Percentiles rank a stretch among this genome's conserved stretches.
Evolutionary conservation across 1,140 invertebrate species (phyloP).

Genomic region (Anastrepha obliqua): DNA sequence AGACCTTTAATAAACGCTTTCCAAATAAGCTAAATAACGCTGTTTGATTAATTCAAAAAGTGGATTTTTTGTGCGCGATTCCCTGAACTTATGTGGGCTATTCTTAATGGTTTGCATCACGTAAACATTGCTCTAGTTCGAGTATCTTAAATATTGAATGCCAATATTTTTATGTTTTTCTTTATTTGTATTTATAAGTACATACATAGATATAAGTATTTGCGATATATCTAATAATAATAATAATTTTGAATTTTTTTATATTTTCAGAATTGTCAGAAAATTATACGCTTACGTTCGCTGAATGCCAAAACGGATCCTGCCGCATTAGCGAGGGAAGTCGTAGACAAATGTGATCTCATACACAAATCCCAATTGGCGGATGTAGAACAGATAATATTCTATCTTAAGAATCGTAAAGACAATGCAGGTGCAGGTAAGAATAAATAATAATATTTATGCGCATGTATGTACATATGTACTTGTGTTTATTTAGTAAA

Average conservation of each 20-base stretch:
- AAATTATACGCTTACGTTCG: constrained; percentile 90
- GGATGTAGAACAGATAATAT: constrained; percentile 94
- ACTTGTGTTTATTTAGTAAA: no score
- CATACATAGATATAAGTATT: neutral
- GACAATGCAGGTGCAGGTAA: constrained; percentile 73
- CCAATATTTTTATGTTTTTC: neutral
- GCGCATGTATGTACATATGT: neutral
- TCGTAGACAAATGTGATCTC: constrained; percentile 91
- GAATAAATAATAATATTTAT: neutral
- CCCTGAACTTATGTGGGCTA: no score
- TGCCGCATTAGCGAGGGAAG: constrained; percentile 86
- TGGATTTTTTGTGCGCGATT: no score
- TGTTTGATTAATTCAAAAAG: no score
- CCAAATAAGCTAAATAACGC: no score
- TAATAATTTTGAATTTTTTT: neutral
- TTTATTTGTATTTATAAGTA: neutral
- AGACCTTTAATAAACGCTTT: no score
- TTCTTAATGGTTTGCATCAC: no score
- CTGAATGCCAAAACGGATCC: constrained; percentile 89
- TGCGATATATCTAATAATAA: neutral
- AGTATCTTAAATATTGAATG: no score
- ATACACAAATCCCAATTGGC: constrained; percentile 89
- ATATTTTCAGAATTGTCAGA: constrained; percentile 81
- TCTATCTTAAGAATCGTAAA: constrained; percentile 91
- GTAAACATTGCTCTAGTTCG: no score